Evolutionary conservation across 2,888 invertebrate species (phyloP).

Genomic region (Phytoseiulus persimilis): DNA sequence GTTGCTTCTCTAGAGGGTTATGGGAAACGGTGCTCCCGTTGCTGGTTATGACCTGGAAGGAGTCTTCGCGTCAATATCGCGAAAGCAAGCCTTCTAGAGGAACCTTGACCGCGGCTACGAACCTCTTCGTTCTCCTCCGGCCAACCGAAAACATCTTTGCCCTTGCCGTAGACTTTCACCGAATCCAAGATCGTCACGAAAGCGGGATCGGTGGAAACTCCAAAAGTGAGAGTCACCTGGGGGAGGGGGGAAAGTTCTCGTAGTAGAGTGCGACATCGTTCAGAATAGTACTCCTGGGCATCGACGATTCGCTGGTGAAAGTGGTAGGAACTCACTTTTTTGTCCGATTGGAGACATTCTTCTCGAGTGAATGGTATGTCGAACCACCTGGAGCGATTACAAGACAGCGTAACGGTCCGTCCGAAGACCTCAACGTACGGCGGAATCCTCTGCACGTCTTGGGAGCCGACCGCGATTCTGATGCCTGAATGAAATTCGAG

Average conservation of each 20-base stretch:
- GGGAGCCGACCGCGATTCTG: slow-evolving; percentile 73
- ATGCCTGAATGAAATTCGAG: slow-evolving; percentile 50
- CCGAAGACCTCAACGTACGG: slow-evolving; percentile 69
- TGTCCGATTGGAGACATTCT: slow-evolving; percentile 83
- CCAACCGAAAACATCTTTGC: slow-evolving; percentile 92
- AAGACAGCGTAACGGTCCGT: slow-evolving; percentile 62
- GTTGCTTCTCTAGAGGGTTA: slow-evolving; percentile 39
- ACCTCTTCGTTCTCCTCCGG: slow-evolving; percentile 85
- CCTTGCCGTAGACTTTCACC: slow-evolving; percentile 83
- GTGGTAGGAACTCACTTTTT: slow-evolving; percentile 63
- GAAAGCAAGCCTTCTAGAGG: neutral
- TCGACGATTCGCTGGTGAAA: too few relatives aligned
- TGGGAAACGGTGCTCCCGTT: neutral
- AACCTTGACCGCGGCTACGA: neutral
- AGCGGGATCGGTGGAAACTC: slow-evolving; percentile 56
- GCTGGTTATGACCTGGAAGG: neutral
- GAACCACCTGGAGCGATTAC: slow-evolving; percentile 78
- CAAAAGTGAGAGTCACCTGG: slow-evolving; percentile 47
- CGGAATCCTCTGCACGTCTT: slow-evolving; percentile 69
- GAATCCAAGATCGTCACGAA: slow-evolving; percentile 86
- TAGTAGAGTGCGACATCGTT: neutral
- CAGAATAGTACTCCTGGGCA: too few relatives aligned
- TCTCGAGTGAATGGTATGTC: slow-evolving; percentile 88
- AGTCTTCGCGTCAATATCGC: too few relatives aligned
- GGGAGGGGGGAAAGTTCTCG: neutral